A percentile compares a stretch with the other conserved stretches of the same genome.
phyloP scores from a whole-genome alignment of 2,797 vertebrate genomes.

The Mormyrus proboscirostris region DNA sequence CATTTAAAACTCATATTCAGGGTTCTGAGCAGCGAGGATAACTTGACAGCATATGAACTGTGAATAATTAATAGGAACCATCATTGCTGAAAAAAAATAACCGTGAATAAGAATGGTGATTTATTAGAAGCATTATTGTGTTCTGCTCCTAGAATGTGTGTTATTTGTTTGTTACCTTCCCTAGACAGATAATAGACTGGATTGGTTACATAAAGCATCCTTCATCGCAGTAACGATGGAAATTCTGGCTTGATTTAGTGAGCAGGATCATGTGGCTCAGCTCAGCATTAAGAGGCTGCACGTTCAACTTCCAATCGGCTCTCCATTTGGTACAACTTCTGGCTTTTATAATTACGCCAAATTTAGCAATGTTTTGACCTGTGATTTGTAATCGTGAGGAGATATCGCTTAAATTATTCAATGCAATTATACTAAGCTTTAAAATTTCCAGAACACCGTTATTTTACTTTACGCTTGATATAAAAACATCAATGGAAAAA shows the following conservation, averaged over 20 bases:
- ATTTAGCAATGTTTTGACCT: background rate
- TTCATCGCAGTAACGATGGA: background rate
- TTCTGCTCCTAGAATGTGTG: background rate
- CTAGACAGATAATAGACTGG: background rate
- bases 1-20: background rate
- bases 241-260: background rate
- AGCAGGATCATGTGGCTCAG: background rate
- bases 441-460: background rate
- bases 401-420: background rate
- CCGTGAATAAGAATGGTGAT: background rate
- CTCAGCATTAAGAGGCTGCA: background rate
- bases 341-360: background rate
- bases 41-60: background rate
- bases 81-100: too few relatives aligned
- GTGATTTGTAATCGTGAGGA: background rate
- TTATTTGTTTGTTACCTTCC: background rate
- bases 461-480: too few relatives aligned
- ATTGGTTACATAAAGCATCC: background rate
- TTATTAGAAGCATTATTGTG: background rate
- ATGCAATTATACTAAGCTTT: background rate
- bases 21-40: background rate
- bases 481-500: too few relatives aligned
- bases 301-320: background rate
- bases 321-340: background rate
- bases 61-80: background rate